A percentile compares a stretch with the other conserved stretches of the same genome.
phyloP scores from a whole-genome alignment of 2,797 vertebrate genomes.

The Poecile montanus region DNA sequence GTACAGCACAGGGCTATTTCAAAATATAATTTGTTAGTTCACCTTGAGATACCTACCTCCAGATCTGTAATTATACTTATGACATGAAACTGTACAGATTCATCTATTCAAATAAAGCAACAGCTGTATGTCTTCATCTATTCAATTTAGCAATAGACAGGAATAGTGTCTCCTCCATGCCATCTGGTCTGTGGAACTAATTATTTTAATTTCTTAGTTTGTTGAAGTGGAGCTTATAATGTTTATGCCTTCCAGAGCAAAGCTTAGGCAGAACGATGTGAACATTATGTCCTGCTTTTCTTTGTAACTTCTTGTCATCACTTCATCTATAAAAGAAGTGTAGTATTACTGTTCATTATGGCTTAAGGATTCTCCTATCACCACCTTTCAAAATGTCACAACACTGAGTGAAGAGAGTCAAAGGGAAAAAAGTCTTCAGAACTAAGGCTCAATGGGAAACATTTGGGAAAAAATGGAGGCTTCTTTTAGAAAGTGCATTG shows the following conservation, averaged over 20 bases:
- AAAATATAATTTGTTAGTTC: not conserved
- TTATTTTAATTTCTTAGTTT: not conserved
- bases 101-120: not conserved
- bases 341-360: not conserved
- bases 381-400: not conserved
- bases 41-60: not conserved
- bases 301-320: not conserved
- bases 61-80: not conserved
- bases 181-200: not conserved
- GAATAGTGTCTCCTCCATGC: not conserved
- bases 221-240: not conserved
- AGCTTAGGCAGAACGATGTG: not conserved
- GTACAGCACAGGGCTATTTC: not conserved
- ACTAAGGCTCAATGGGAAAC: not conserved
- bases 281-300: not conserved
- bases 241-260: not conserved
- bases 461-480: not conserved
- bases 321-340: not conserved
- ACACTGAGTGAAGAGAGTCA: not conserved
- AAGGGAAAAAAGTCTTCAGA: not conserved
- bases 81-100: not conserved
- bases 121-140: not conserved
- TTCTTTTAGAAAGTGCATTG: not conserved
- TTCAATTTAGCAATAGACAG: not conserved
- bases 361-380: not conserved